These are phyloP conservation scores for Apistogramma diplotaenia DNA, from an alignment of 2,113 vertebrate species.

Conservation along the genomic window DNA sequence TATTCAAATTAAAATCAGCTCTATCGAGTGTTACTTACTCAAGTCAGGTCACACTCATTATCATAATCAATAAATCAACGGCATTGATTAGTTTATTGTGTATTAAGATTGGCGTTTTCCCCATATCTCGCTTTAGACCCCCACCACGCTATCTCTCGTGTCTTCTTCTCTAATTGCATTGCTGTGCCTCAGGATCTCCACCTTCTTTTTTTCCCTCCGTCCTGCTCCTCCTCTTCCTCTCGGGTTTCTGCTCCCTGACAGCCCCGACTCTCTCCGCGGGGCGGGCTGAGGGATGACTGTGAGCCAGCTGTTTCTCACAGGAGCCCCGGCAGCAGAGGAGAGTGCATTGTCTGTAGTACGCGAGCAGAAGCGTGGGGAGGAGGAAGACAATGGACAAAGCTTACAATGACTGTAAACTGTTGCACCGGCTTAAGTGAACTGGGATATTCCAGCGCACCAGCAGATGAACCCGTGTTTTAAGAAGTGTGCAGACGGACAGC, in stretches of 20 bases:
- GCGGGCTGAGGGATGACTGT: conserved; percentile 27
- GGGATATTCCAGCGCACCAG: neutral
- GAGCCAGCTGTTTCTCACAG: conserved; percentile 34
- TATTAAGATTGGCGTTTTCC: neutral
- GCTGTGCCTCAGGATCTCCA: conserved; percentile 31
- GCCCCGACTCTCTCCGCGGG: neutral
- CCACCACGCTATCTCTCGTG: neutral
- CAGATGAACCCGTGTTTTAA: conserved; percentile 1
- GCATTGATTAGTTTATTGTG: neutral
- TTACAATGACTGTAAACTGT: conserved; percentile 1
- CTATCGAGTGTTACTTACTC: neutral
- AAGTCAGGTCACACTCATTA: neutral
- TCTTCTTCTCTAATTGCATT: neutral
- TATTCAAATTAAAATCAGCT: neutral
- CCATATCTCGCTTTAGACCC: neutral
- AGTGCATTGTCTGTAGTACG: neutral
- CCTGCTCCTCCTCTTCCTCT: conserved; percentile 10
- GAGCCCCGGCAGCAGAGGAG: neutral
- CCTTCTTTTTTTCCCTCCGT: neutral
- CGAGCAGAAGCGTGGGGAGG: neutral
- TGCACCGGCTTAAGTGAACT: conserved; percentile 25
- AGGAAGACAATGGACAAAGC: conserved; percentile 29
- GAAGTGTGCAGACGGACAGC: conserved; percentile 21
- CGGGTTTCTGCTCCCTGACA: neutral
- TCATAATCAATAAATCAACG: neutral